Evolutionary conservation across 1,140 invertebrate genomes (phyloP), one percentile per base, ranked within the genome.

Genomic region (Melipona quadrifasciata): DNA sequence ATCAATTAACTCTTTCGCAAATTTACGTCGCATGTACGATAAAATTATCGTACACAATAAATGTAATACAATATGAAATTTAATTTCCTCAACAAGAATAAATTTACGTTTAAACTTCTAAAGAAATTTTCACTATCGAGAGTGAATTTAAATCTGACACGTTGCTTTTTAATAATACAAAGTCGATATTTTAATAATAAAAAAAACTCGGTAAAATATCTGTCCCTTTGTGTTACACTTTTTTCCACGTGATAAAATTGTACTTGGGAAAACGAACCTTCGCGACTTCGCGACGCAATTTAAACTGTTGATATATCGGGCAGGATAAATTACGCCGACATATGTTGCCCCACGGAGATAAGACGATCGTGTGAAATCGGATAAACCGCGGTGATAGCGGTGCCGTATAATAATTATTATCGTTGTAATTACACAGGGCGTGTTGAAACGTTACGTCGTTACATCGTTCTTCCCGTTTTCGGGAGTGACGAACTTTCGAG

Each of bases 331-430:
- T 76, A 68, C 27, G n/a, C n/a, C 21, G n/a, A 64, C 86, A 80
- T 76, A 73, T 84, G 83, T 58, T 72, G 24, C 21, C 16, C 19
- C 39, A 34, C 27, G 19, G 21, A 57, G 70, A 80, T 80, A 80
- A 74, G 83, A 21, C 24, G 39, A 84, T 74, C 78, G 83, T 84
- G 83, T 58, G 83, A 84, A 84, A 84, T 84, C 61, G 61, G 68
- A 80, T 80, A 31, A 64, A 31, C n/a, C 34, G 16, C 17, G 16
- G 21, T 31, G 58, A 84, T 84, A 80, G 51, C 4, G 58, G 19
- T 55, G 55, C 34, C 24, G 47, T 55, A 14, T 83, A 77, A 31
- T 89, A 88, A 87, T 88, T 88, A 88, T 86, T 57, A 88, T 89
- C 80, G 70, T 72, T 53, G 61, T 89, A 89, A 89, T 89, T 88